phyloP scores from a whole-genome alignment of 2,797 vertebrate genomes.

The Arctocebus calabarensis region DNA sequence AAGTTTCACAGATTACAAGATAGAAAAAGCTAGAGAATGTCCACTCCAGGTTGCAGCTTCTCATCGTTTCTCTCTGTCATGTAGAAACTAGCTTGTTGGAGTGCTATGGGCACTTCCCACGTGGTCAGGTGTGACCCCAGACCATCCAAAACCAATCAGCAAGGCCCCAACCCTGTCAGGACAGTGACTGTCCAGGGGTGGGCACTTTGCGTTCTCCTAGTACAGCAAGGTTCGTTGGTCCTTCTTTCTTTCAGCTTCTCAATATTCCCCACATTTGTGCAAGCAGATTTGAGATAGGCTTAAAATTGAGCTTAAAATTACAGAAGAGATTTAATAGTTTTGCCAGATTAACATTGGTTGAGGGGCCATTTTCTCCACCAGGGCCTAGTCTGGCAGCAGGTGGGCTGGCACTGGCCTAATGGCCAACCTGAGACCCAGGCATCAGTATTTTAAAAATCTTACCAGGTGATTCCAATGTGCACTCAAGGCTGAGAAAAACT shows the following conservation, averaged over 20 bases:
- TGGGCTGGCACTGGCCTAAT: background rate
- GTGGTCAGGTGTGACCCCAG: background rate
- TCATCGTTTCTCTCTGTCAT: background rate
- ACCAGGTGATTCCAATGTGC: background rate
- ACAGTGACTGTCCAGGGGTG: background rate
- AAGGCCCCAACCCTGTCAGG: background rate
- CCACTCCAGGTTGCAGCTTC: background rate
- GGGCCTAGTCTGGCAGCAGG: background rate
- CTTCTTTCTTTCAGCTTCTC: background rate
- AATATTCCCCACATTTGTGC: background rate
- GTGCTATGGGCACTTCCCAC: background rate
- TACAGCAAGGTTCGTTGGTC: background rate
- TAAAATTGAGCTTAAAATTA: constrained; percentile 21
- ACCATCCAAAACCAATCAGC: background rate
- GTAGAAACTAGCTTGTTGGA: background rate
- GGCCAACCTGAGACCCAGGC: background rate
- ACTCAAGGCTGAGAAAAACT: background rate
- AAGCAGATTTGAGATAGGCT: constrained; percentile 10
- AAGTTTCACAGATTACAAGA: background rate
- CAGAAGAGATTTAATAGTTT: background rate
- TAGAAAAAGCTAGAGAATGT: background rate
- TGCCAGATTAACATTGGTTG: background rate
- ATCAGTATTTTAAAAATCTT: background rate
- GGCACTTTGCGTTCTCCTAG: background rate
- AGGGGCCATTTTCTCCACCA: background rate